Evolutionary conservation across 2,888 invertebrate genomes (phyloP), one percentile per base, ranked within the genome.

Genomic region (Euspilapteryx auroguttella): DNA sequence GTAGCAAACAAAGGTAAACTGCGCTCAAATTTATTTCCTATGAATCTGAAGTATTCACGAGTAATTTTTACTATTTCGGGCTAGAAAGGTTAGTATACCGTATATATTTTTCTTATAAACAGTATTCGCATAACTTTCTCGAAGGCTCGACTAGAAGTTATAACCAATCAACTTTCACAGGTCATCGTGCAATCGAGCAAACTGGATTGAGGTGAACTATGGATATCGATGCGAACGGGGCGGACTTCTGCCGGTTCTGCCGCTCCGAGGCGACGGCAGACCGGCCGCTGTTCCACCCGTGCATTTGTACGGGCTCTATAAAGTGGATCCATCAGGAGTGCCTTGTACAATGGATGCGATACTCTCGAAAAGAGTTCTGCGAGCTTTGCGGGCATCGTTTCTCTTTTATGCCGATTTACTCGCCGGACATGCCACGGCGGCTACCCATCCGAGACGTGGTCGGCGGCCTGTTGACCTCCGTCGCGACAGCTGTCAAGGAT

Each of bases 311-410:
- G 14, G 99, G 99, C 29, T 96, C 95, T 44, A 99, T 99, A 45
- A 98, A 98, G 75, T 99, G 92, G 83, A 97, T 98, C 34, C 98
- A 98, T 68, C 97, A 98, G 65, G 97, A 98, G 55, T 97, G 98
- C 66, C 79, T 99, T 36, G 88, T 96, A 47, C 97, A 99, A 75
- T 99, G 99, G 99, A 91, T 99, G 85, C 87, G 96, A 38, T 98
- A 99, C 63, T 97, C 96, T 36, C 85, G 95, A 42, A 98, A 98
- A 73, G 98, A 99, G 63, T 96, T 94, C 55, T 99, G 99, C 77
- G 99, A 99, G 64, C 71, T 99, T 38, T 99, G 98, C 63, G 94
- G 96, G 35, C 93, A 99, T 68, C 85, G 94, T 34, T 99, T 98
- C 66, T 94, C 95, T 3, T 99, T 99, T 54, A 95, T 94, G 50